A percentile compares a stretch with the other conserved stretches of the same genome.
Conservation (phyloP, 2,888 invertebrate species). For the Diogma glabrata region DNA sequence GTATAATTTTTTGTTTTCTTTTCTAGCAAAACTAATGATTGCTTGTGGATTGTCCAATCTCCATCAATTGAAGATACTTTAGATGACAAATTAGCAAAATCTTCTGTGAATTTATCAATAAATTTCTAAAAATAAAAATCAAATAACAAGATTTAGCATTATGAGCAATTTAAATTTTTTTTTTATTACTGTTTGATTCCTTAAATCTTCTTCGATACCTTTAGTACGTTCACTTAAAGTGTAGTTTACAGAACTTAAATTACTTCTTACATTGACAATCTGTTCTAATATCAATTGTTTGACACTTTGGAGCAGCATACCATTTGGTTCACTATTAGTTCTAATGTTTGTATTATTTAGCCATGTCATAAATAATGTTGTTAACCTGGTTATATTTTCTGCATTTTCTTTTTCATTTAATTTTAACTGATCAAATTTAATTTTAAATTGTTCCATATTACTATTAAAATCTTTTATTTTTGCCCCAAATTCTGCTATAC, state of each 20-base stretch:
- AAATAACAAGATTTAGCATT: too few relatives aligned
- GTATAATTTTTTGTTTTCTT: constrained; percentile 25
- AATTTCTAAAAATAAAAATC: constrained; percentile 23
- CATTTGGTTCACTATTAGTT: too few relatives aligned
- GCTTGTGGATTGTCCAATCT: constrained; percentile 30
- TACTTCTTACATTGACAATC: constrained; percentile 17
- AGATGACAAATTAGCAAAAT: constrained; percentile 30
- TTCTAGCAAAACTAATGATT: constrained; percentile 25
- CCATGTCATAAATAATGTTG: too few relatives aligned
- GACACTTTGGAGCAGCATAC: too few relatives aligned
- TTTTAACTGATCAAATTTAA: too few relatives aligned
- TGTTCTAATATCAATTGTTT: too few relatives aligned
- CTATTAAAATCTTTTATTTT: constrained; percentile 25
- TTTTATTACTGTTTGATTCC: constrained; percentile 27
- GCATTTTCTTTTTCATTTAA: too few relatives aligned
- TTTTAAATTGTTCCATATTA: too few relatives aligned
- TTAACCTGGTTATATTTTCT: too few relatives aligned
- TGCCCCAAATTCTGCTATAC: constrained; percentile 33
- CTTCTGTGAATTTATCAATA: constrained; percentile 29
- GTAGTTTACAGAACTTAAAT: constrained; percentile 28
- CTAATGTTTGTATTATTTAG: too few relatives aligned
- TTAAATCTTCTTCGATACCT: constrained; percentile 26
- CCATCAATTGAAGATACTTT: constrained; percentile 32
- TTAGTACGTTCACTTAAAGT: constrained; percentile 29
- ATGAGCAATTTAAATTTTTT: too few relatives aligned